These are phyloP conservation scores for Hymenochirus boettgeri DNA, from an alignment of 2,113 vertebrate genomes.

Conservation along the genomic window DNA sequence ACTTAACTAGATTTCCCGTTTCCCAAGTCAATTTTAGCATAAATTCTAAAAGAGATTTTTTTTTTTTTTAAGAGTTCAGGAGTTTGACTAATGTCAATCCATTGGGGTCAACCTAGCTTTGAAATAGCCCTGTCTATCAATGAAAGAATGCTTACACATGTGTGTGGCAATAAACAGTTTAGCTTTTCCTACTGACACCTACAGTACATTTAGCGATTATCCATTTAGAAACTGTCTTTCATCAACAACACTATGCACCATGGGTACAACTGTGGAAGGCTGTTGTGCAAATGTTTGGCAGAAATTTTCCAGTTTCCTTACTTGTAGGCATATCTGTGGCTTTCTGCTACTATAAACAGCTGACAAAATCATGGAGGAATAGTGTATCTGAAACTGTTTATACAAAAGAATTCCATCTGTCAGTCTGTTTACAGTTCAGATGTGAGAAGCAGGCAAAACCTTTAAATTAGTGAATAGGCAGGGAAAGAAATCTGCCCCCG, in stretches of 20 bases:
- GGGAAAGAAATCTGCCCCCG: conserved; percentile 42
- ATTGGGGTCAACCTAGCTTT: conserved; percentile 11
- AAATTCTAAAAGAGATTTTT: too few relatives aligned
- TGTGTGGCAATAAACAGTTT: conserved; percentile 17
- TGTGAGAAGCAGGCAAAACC: conserved; percentile 62
- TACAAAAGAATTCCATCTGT: conserved; percentile 67
- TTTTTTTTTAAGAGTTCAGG: conserved; percentile 2
- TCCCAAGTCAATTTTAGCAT: too few relatives aligned
- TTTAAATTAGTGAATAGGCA: conserved; percentile 50
- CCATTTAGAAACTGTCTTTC: conserved; percentile 49
- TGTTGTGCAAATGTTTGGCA: conserved; percentile 65
- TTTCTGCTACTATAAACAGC: conserved; percentile 67
- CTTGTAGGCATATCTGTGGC: conserved; percentile 62
- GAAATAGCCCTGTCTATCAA: conserved; percentile 9
- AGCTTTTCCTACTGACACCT: conserved; percentile 19
- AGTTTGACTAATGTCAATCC: conserved; percentile 15
- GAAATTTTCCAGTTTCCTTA: conserved; percentile 58
- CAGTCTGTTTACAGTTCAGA: conserved; percentile 68
- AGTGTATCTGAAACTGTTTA: conserved; percentile 68
- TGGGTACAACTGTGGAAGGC: conserved; percentile 51
- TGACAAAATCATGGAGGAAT: conserved; percentile 59
- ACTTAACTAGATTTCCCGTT: too few relatives aligned
- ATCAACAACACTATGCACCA: conserved; percentile 47
- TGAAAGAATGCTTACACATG: conserved; percentile 2
- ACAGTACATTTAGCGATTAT: conserved; percentile 38